phyloP scores from a whole-genome alignment of 2,888 invertebrate species.

The Halictus quadricinctus region DNA sequence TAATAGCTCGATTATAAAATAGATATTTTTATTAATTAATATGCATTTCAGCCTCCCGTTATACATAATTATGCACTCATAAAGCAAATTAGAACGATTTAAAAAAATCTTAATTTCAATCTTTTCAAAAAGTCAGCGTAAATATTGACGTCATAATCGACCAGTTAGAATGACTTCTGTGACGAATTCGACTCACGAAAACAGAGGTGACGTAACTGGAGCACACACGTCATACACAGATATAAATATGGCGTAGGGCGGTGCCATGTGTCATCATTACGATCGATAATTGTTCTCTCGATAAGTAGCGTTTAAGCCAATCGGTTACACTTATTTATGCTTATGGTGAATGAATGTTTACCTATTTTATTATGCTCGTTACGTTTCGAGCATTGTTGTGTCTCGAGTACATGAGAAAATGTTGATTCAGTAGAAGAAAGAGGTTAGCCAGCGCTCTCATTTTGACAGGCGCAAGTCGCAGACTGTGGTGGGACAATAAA shows the following conservation, averaged over 20 bases:
- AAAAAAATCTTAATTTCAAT: background rate
- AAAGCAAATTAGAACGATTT: background rate
- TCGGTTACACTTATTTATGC: slow-evolving; percentile 11
- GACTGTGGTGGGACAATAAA: slow-evolving; percentile 38
- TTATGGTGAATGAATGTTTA: slow-evolving; percentile 10
- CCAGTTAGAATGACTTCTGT: background rate
- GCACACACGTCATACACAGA: slow-evolving; percentile 56
- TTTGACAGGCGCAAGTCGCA: slow-evolving; percentile 52
- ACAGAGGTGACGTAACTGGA: slow-evolving; percentile 53
- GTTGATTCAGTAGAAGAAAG: slow-evolving; percentile 10
- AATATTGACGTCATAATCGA: slow-evolving; percentile 18
- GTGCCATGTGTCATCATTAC: slow-evolving; percentile 56
- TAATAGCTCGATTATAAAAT: too few species aligned
- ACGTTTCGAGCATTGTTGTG: slow-evolving; percentile 15
- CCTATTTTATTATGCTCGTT: slow-evolving; percentile 17
- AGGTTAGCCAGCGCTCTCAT: slow-evolving; percentile 46
- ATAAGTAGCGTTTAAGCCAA: slow-evolving; percentile 28
- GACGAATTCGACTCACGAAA: background rate
- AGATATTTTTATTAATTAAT: too few species aligned
- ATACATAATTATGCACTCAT: too few species aligned
- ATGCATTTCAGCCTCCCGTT: too few species aligned
- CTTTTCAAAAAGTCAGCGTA: too few species aligned
- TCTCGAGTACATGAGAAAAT: background rate
- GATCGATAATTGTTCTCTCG: slow-evolving; percentile 59
- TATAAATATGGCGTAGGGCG: slow-evolving; percentile 61